Evolutionary conservation across 2,113 vertebrate genomes (phyloP).

Genomic region (Herpailurus yagouaroundi): DNA sequence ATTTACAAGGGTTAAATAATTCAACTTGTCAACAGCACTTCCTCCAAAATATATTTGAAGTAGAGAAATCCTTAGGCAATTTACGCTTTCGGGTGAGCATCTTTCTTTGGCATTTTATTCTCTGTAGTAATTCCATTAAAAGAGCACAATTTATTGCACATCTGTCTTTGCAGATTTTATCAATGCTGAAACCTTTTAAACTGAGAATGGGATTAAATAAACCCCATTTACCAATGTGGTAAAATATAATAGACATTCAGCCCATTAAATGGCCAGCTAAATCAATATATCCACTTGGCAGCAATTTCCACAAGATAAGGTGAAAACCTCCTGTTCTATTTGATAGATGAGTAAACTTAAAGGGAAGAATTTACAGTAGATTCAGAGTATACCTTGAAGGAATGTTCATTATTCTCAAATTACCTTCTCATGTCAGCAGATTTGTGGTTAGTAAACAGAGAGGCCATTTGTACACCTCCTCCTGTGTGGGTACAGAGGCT

Average conservation of each 20-base stretch:
- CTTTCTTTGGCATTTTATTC: constrained; percentile 70
- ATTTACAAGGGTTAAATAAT: constrained; percentile 62
- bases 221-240: constrained; percentile 82
- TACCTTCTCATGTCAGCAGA: constrained; percentile 75
- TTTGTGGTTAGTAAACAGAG: constrained; percentile 78
- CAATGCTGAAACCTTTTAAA: constrained; percentile 85
- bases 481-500: not conserved
- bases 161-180: constrained; percentile 84
- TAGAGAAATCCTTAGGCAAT: constrained; percentile 54
- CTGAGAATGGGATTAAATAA: constrained; percentile 84
- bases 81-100: constrained; percentile 47
- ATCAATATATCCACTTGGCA: constrained; percentile 82
- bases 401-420: constrained; percentile 81
- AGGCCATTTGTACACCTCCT: not conserved
- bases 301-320: constrained; percentile 85
- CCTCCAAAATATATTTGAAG: constrained; percentile 58
- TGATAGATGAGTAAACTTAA: constrained; percentile 86
- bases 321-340: constrained; percentile 79
- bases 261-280: constrained; percentile 81
- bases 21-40: constrained; percentile 45
- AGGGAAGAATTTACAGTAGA: constrained; percentile 83
- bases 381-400: constrained; percentile 77
- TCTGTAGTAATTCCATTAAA: constrained; percentile 85
- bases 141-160: constrained; percentile 81
- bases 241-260: constrained; percentile 85